phyloP scores from a whole-genome alignment of 2,888 invertebrate genomes.

The Ethmia dodecea region DNA sequence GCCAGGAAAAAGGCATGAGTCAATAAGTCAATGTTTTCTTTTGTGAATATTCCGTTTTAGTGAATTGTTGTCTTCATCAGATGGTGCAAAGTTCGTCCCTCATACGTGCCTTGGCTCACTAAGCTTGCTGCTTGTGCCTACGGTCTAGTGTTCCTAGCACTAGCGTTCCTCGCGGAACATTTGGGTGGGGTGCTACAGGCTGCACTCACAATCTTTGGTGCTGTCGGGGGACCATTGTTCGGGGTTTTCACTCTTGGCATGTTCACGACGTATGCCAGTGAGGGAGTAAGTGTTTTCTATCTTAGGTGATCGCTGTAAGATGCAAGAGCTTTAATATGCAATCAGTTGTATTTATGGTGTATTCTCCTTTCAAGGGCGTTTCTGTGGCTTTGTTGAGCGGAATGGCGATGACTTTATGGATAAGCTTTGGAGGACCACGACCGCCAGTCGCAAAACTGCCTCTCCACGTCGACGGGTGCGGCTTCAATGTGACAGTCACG shows the following conservation, averaged over 20 bases:
- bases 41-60: no score
- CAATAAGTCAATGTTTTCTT: no score
- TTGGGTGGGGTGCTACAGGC: constrained; percentile 93
- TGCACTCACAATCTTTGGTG: constrained; percentile 90
- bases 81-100: constrained; percentile 45
- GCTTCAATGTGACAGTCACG: constrained; percentile 36
- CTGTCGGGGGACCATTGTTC: constrained; percentile 91
- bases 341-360: not conserved
- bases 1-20: no score
- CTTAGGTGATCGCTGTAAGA: not conserved
- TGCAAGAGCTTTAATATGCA: not conserved
- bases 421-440: constrained; percentile 89
- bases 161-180: constrained; percentile 90
- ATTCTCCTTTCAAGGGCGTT: constrained; percentile 77
- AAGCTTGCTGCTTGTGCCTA: constrained; percentile 84
- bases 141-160: constrained; percentile 85
- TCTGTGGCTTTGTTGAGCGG: constrained; percentile 81
- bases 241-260: constrained; percentile 92
- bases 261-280: constrained; percentile 85
- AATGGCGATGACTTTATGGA: constrained; percentile 85
- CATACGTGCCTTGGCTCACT: constrained; percentile 71
- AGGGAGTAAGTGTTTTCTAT: constrained; percentile 76
- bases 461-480: constrained; percentile 78
- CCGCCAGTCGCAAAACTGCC: constrained; percentile 77
- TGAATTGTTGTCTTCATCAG: no score